These are phyloP conservation scores for Pseudomyrmex gracilis DNA, from an alignment of 1,140 invertebrate genomes.

Conservation along the genomic window DNA sequence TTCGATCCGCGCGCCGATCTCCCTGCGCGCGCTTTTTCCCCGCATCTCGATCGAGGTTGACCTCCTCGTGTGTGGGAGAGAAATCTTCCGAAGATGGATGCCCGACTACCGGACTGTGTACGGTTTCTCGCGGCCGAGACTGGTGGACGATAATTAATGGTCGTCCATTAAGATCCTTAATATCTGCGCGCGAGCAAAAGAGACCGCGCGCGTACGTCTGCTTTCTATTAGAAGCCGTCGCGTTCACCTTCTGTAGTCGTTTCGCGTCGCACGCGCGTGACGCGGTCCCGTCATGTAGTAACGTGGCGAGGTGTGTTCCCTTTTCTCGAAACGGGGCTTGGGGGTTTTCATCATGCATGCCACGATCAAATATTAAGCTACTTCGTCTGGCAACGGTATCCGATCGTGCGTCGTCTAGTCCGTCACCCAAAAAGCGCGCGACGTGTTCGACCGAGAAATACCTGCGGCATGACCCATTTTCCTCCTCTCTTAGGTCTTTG, in stretches of 20 bases:
- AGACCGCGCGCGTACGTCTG: conserved; percentile 76
- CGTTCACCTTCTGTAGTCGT: neutral
- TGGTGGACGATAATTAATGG: conserved; percentile 80
- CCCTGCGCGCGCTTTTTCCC: neutral
- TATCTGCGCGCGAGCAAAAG: conserved; percentile 76
- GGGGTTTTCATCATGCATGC: neutral
- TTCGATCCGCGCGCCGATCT: conserved; percentile 50
- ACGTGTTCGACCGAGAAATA: neutral
- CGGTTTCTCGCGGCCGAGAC: conserved; percentile 65
- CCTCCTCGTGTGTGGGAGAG: conserved; percentile 79
- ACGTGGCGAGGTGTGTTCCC: neutral
- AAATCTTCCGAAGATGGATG: conserved; percentile 82
- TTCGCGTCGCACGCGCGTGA: neutral
- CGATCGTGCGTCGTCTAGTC: neutral
- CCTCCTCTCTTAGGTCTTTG: neutral
- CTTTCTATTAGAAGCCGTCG: conserved; percentile 28
- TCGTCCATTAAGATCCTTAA: conserved; percentile 82
- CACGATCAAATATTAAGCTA: conserved; percentile 38
- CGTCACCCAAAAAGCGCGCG: neutral
- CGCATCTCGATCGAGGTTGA: conserved; percentile 49
- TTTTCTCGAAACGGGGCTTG: conserved; percentile 8
- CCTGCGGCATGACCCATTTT: neutral
- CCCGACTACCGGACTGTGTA: conserved; percentile 72
- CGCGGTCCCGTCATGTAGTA: neutral
- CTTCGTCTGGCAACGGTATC: conserved; percentile 11